Percentiles rank a stretch among this genome's conserved stretches.
Evolutionary conservation across 2,797 vertebrate genomes (phyloP).

Genomic region (Pseudomugil tenellus): DNA sequence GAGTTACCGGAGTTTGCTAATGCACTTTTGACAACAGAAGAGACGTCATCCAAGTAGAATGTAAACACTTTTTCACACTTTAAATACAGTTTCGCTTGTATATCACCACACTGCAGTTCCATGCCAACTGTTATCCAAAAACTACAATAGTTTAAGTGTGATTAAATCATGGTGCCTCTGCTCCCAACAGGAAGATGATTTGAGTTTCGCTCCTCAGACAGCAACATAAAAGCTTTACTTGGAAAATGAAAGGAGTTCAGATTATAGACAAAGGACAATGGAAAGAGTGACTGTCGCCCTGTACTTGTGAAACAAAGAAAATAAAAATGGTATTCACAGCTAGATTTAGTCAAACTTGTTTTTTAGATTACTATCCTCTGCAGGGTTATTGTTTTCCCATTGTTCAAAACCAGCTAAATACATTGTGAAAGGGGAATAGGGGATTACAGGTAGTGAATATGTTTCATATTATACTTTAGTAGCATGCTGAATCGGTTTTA

Average conservation of each 20-base stretch:
- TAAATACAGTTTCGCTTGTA: conserved; percentile 31
- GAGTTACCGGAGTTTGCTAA: conserved; percentile 70
- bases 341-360: conserved; percentile 59
- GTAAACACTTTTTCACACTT: conserved; percentile 53
- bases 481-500: conserved; percentile 80
- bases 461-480: conserved; percentile 80
- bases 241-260: conserved; percentile 49
- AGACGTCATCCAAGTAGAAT: conserved; percentile 51
- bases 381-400: conserved; percentile 58
- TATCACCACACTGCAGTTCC: conserved; percentile 31
- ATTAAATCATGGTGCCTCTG: conserved; percentile 40
- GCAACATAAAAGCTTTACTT: conserved; percentile 57
- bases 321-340: conserved; percentile 60
- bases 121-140: conserved; percentile 32
- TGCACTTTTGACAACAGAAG: conserved; percentile 58
- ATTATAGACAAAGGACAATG: conserved; percentile 46
- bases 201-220: conserved; percentile 37
- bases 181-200: conserved; percentile 32
- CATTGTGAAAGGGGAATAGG: conserved; percentile 70
- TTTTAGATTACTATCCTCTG: conserved; percentile 49
- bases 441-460: conserved; percentile 79
- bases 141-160: conserved; percentile 36
- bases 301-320: conserved; percentile 33
- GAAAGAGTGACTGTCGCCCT: conserved; percentile 30
- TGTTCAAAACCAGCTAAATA: conserved; percentile 77